Conservation (phyloP, 2,797 vertebrate species). For the Syngnathus acus region DNA sequence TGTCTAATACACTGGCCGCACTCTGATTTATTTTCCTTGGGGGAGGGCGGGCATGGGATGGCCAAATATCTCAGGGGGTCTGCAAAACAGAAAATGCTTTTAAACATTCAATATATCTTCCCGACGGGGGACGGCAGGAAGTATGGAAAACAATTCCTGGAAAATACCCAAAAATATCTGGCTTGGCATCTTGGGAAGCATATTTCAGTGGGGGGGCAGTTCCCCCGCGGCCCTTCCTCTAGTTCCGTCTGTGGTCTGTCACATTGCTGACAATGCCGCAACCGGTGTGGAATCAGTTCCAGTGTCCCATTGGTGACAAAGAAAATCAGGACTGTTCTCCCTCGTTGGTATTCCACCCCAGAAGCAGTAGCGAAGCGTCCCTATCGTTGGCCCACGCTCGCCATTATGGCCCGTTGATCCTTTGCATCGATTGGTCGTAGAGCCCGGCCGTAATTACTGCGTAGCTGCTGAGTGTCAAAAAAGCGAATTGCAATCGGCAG, state of each 20-base stretch:
- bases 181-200: no score
- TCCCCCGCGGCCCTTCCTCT: no score
- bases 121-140: no score
- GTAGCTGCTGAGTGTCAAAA: conserved; percentile 36
- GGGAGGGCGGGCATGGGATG: no score
- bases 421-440: conserved; percentile 13
- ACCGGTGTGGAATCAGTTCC: background rate
- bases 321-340: no score
- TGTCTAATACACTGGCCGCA: background rate
- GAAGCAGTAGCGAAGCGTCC: background rate
- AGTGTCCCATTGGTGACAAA: background rate
- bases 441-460: conserved; percentile 45
- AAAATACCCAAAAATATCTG: no score
- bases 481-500: conserved; percentile 53
- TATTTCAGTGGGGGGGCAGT: no score
- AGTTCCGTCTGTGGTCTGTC: background rate
- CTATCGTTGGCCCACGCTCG: background rate
- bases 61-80: no score
- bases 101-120: no score
- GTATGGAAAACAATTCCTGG: no score
- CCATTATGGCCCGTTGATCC: conserved; percentile 14
- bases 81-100: no score
- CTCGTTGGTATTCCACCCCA: background rate
- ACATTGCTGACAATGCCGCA: background rate
- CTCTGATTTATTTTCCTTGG: no score